Percentiles rank a stretch among this genome's conserved stretches.
Conservation (phyloP, 2,888 invertebrate species). For the Cloeon dipterum region DNA sequence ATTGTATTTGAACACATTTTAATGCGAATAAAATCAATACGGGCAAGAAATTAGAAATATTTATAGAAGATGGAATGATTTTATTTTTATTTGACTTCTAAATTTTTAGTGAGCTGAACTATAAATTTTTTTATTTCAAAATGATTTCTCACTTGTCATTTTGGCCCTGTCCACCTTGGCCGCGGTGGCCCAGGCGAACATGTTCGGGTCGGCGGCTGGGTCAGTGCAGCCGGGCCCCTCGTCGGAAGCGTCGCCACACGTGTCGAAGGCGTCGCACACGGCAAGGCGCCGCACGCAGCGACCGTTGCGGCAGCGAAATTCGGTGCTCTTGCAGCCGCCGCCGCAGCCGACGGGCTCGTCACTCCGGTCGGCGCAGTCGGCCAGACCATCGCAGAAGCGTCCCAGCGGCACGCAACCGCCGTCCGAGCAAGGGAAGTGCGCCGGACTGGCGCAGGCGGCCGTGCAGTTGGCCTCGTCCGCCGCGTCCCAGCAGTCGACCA, state of each 20-base stretch:
- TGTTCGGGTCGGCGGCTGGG: conserved; percentile 8
- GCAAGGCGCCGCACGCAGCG: conserved; percentile 11
- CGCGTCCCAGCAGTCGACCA: conserved; percentile 57
- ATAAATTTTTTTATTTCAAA: no score
- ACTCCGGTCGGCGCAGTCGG: conserved; percentile 39
- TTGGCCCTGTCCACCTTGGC: conserved; percentile 13
- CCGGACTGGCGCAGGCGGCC: conserved; percentile 28
- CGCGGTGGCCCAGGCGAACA: conserved; percentile 12
- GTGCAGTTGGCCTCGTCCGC: conserved; percentile 50
- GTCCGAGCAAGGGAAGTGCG: conserved; percentile 31
- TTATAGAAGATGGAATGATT: no score
- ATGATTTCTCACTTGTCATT: background rate
- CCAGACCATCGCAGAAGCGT: conserved; percentile 37
- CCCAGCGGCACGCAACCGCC: conserved; percentile 34
- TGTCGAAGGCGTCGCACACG: conserved; percentile 11
- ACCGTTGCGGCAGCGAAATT: conserved; percentile 12
- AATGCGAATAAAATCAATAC: no score
- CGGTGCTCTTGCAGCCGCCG: conserved; percentile 10
- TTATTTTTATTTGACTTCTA: no score
- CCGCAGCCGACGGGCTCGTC: conserved; percentile 38
- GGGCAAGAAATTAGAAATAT: no score
- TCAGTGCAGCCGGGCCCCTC: conserved; percentile 7
- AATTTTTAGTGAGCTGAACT: no score
- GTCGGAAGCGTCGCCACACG: conserved; percentile 13
- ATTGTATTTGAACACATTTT: no score